Percentiles rank a stretch among this genome's conserved stretches.
Conservation (phyloP, 2,113 vertebrate species). For the Grammatotria lemairii region DNA sequence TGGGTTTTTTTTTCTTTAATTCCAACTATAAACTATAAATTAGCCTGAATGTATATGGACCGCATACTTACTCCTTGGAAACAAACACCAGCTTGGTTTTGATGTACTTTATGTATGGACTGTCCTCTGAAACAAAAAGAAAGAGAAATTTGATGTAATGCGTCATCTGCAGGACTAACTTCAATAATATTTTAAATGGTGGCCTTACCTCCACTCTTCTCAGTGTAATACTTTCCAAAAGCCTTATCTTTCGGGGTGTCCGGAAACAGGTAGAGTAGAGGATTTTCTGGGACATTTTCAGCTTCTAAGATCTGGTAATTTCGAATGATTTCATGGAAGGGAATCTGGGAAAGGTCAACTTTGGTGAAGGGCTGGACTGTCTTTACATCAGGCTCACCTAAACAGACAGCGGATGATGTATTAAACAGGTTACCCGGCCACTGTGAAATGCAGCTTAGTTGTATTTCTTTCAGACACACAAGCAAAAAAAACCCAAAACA, state of each 20-base stretch:
- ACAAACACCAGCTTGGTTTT: slow-evolving; percentile 74
- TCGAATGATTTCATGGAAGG: slow-evolving; percentile 84
- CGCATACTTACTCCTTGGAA: slow-evolving; percentile 70
- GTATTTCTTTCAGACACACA: neutral
- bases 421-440: neutral
- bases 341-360: slow-evolving; percentile 76
- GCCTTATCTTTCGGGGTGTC: slow-evolving; percentile 78
- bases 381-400: slow-evolving; percentile 67
- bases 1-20: fast-evolving
- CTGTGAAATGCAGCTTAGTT: neutral
- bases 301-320: slow-evolving; percentile 81
- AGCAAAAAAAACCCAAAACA: neutral
- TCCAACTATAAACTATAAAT: neutral
- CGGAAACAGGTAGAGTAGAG: slow-evolving; percentile 84
- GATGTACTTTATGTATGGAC: slow-evolving; percentile 70
- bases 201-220: slow-evolving; percentile 68
- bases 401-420: neutral
- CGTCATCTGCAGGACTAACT: neutral
- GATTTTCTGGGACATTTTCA: slow-evolving; percentile 82
- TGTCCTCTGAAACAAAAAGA: slow-evolving; percentile 60
- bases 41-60: neutral
- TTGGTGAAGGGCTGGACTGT: slow-evolving; percentile 85
- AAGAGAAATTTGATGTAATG: neutral
- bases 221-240: slow-evolving; percentile 80
- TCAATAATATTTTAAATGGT: neutral